A percentile compares a stretch with the other conserved stretches of the same genome.
phyloP scores from a whole-genome alignment of 2,797 vertebrate genomes.

The Falco biarmicus region DNA sequence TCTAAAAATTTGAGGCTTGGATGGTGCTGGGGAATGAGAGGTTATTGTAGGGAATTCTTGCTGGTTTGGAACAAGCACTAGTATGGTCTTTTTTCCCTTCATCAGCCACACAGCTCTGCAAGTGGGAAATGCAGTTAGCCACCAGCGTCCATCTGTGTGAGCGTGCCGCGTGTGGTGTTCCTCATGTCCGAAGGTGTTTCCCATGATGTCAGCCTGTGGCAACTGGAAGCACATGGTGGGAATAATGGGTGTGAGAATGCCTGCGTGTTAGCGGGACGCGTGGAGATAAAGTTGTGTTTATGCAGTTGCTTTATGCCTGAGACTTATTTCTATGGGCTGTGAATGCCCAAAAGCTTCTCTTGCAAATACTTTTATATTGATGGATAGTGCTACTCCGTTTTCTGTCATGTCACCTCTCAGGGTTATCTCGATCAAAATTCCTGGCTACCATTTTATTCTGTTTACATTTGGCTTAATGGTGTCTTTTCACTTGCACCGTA shows the following conservation, averaged over 20 bases:
- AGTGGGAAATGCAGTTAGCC: background rate
- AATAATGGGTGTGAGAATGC: background rate
- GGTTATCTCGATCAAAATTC: background rate
- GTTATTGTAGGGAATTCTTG: background rate
- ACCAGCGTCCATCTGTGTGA: background rate
- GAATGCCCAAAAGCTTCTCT: background rate
- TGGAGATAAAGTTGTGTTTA: background rate
- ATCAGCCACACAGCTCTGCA: background rate
- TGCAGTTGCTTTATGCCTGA: background rate
- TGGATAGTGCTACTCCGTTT: background rate
- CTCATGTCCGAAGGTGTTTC: background rate
- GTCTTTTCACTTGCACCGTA: background rate
- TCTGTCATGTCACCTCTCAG: background rate
- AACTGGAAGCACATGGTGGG: background rate
- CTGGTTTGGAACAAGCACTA: background rate
- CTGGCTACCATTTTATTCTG: background rate
- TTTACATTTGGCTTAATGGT: background rate
- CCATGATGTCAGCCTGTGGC: background rate
- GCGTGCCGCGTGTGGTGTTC: fast-evolving
- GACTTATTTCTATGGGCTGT: background rate
- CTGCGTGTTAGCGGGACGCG: background rate
- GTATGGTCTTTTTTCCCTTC: background rate
- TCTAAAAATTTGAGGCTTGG: background rate
- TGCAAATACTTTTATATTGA: background rate
- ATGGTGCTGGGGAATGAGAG: background rate